These are phyloP conservation scores for Periphyllus acericola DNA, from an alignment of 2,888 invertebrate genomes.

Conservation along the genomic window DNA sequence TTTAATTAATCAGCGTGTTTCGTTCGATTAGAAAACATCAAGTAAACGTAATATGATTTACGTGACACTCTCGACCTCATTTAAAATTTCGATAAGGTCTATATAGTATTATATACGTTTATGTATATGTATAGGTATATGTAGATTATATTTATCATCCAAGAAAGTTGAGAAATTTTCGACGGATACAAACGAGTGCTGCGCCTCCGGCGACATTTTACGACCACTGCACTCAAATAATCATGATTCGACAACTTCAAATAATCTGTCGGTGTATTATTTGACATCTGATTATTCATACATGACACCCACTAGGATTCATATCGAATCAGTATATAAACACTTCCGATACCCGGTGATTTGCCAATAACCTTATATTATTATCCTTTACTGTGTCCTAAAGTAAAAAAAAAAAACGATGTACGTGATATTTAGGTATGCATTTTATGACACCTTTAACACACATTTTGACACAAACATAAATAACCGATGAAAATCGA, in stretches of 20 bases:
- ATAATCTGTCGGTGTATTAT: slow-evolving; percentile 6
- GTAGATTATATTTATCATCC: slow-evolving; percentile 6
- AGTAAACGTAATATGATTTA: background rate
- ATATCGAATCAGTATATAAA: background rate
- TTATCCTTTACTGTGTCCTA: background rate
- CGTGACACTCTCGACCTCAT: background rate
- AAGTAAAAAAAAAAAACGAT: background rate
- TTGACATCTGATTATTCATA: background rate
- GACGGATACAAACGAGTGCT: background rate
- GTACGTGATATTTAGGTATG: background rate
- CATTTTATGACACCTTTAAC: background rate
- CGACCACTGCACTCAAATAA: slow-evolving; percentile 4
- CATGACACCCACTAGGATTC: slow-evolving; percentile 6
- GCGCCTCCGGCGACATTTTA: slow-evolving; percentile 22
- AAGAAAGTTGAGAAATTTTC: slow-evolving; percentile 37
- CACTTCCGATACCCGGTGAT: background rate
- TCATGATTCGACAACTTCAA: slow-evolving; percentile 20
- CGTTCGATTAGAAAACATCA: background rate
- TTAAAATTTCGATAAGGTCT: background rate
- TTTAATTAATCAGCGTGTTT: no score
- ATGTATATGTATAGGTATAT: background rate
- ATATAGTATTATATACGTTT: background rate
- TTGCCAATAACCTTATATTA: background rate
- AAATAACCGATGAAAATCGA: background rate
- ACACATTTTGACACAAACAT: slow-evolving; percentile 4